Conservation (phyloP, 2,888 invertebrate genomes). For the Microchrysa polita region DNA sequence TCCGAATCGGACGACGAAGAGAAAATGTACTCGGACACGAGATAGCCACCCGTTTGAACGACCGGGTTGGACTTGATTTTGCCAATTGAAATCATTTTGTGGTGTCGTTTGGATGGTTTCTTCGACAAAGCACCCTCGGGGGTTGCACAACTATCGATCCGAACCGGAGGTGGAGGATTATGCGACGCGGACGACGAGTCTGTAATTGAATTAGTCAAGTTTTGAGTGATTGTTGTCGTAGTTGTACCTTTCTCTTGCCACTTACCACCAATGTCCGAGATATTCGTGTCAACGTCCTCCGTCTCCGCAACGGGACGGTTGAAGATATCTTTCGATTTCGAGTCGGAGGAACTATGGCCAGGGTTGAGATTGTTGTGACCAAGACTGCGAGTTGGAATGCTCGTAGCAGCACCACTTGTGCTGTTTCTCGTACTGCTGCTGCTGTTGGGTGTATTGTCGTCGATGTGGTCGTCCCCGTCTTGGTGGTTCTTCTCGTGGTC, state of each 20-base stretch:
- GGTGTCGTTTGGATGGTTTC: conserved; percentile 42
- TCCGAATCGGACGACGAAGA: conserved; percentile 67
- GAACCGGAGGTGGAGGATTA: neutral
- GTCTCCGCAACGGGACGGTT: conserved; percentile 2
- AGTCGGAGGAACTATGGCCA: conserved; percentile 24
- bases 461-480: conserved; percentile 46
- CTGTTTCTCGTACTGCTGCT: conserved; percentile 40
- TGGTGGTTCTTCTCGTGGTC: conserved; percentile 43
- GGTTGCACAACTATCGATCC: neutral
- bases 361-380: conserved; percentile 27
- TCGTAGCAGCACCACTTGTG: neutral
- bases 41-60: conserved; percentile 58
- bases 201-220: conserved; percentile 48
- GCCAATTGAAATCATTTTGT: conserved; percentile 55
- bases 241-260: conserved; percentile 23
- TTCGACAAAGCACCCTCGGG: conserved; percentile 35
- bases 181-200: conserved; percentile 23
- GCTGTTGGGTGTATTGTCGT: neutral
- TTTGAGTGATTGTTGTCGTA: conserved; percentile 21
- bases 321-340: conserved; percentile 33
- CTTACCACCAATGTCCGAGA: conserved; percentile 39
- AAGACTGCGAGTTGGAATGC: conserved; percentile 33
- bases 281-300: conserved; percentile 50
- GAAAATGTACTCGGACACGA: conserved; percentile 68
- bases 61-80: conserved; percentile 49